Percentiles rank a stretch among this genome's conserved stretches.
Evolutionary conservation across 1,140 invertebrate genomes (phyloP).

Genomic region (Dufourea novaeangliae): DNA sequence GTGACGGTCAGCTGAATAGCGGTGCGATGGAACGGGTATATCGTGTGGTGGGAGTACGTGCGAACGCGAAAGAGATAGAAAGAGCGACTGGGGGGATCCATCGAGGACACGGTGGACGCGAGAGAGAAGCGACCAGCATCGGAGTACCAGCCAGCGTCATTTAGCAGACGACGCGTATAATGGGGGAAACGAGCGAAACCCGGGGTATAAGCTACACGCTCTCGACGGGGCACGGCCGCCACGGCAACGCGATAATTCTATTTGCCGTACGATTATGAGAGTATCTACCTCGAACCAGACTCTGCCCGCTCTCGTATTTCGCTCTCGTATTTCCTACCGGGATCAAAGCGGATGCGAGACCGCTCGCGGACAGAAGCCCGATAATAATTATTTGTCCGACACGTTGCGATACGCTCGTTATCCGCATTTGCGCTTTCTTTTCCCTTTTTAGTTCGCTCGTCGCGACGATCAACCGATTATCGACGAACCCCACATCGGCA

Average conservation of each 20-base stretch:
- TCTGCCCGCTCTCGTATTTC: constrained; percentile 63
- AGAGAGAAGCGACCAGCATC: constrained; percentile 40
- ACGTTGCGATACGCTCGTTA: constrained; percentile 69
- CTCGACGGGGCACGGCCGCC: constrained; percentile 56
- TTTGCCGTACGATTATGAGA: constrained; percentile 74
- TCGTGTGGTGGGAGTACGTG: background rate
- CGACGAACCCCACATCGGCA: constrained; percentile 27
- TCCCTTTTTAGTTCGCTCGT: background rate
- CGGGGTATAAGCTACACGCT: constrained; percentile 63
- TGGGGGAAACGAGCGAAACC: constrained; percentile 67
- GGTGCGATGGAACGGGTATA: background rate
- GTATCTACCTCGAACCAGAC: constrained; percentile 66
- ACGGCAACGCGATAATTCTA: constrained; percentile 73
- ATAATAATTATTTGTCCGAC: constrained; percentile 74
- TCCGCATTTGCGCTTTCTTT: constrained; percentile 42
- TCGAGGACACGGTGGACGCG: background rate
- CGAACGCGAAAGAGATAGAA: background rate
- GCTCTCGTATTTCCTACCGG: constrained; percentile 67
- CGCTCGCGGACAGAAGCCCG: constrained; percentile 64
- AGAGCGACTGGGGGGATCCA: background rate
- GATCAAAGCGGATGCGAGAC: constrained; percentile 69
- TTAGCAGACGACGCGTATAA: constrained; percentile 67
- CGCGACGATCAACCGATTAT: constrained; percentile 50
- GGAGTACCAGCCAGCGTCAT: constrained; percentile 59
- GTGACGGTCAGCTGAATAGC: constrained; percentile 30